Evolutionary conservation across 2,113 vertebrate species (phyloP).

Genomic region (Cyphomyrus plagiostoma): DNA sequence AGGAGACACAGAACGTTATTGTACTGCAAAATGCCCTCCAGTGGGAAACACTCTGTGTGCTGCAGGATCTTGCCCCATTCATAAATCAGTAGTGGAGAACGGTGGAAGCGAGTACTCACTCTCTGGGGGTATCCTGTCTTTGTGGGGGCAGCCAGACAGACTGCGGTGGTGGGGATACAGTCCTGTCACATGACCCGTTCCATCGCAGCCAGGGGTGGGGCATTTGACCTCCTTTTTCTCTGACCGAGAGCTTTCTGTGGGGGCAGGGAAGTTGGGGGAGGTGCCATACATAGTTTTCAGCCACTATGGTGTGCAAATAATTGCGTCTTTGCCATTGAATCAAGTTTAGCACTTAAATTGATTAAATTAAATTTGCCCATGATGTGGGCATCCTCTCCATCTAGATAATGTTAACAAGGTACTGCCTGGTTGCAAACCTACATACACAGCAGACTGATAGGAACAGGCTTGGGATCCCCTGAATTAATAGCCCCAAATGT

Average conservation of each 20-base stretch:
- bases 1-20: constrained; percentile 9
- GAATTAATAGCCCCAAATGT: not conserved
- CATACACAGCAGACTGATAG: not conserved
- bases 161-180: constrained; percentile 96
- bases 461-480: not conserved
- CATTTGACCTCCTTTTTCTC: constrained; percentile 96
- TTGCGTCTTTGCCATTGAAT: not conserved
- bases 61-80: not conserved
- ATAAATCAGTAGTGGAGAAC: not conserved
- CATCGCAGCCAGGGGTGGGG: constrained; percentile 92
- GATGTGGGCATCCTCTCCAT: too few relatives aligned
- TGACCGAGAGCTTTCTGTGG: constrained; percentile 66
- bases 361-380: not conserved
- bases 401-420: not conserved
- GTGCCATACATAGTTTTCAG: not conserved
- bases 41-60: not conserved
- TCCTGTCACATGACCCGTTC: constrained; percentile 91
- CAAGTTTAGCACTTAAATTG: not conserved
- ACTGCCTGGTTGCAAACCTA: not conserved
- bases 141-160: constrained; percentile 95
- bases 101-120: constrained; percentile 63
- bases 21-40: not conserved
- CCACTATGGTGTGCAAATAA: not conserved
- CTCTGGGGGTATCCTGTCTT: constrained; percentile 95
- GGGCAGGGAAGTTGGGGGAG: not conserved